Conservation (phyloP, 2,888 invertebrate genomes). For the Mesorhabditis sp. region DNA sequence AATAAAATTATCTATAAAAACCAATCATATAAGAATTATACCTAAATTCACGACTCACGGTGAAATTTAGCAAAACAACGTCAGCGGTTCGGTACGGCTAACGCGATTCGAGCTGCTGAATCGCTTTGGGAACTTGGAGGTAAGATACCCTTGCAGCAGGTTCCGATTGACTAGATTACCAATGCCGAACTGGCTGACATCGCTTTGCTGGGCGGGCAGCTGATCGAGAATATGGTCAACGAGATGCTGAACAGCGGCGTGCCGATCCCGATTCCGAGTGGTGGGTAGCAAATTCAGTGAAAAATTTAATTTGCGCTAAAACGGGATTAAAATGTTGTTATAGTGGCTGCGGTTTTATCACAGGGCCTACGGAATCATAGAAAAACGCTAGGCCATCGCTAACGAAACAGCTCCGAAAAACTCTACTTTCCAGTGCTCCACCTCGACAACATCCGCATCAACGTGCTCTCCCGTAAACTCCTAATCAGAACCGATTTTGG, state of each 20-base stretch:
- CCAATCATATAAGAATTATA: constrained; percentile 5
- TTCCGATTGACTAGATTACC: constrained; percentile 16
- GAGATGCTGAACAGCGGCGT: constrained; percentile 33
- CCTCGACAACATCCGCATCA: constrained; percentile 31
- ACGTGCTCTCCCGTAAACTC: constrained; percentile 30
- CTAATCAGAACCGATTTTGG: constrained; percentile 35
- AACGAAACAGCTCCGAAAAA: background rate
- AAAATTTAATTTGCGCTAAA: too few relatives aligned
- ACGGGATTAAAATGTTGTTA: too few relatives aligned
- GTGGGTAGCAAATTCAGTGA: constrained; percentile 9
- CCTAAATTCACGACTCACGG: too few relatives aligned
- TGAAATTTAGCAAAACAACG: constrained; percentile 24
- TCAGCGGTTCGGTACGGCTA: constrained; percentile 33
- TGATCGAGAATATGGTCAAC: constrained; percentile 36
- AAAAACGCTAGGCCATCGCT: background rate
- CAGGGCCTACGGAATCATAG: background rate
- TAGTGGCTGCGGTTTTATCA: background rate
- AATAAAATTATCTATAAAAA: background rate
- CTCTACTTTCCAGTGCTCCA: constrained; percentile 27
- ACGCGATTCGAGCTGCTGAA: constrained; percentile 36
- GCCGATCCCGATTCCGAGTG: constrained; percentile 35
- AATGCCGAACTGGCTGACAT: constrained; percentile 35
- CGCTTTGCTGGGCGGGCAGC: constrained; percentile 30
- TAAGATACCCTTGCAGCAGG: background rate
- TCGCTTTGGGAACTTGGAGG: constrained; percentile 22